phyloP scores from a whole-genome alignment of 1,140 invertebrate species.

The Pinna nobilis region DNA sequence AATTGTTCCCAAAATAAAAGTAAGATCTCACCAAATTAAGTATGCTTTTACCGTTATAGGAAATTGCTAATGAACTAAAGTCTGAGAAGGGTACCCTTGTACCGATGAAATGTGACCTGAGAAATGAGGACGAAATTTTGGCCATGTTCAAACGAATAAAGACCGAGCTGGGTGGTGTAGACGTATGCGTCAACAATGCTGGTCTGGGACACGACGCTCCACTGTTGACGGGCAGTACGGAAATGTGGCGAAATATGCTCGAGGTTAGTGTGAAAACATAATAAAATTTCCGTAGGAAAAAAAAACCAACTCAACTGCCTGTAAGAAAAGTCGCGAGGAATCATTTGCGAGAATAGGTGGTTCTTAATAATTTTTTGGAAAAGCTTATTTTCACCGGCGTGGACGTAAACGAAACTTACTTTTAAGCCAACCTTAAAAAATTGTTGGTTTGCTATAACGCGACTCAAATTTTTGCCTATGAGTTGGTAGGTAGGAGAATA shows the following conservation, averaged over 20 bases:
- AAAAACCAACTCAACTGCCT: too few species aligned
- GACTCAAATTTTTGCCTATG: too few species aligned
- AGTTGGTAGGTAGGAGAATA: too few species aligned
- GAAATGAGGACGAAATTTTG: constrained; percentile 80
- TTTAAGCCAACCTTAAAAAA: too few species aligned
- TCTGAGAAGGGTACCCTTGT: constrained; percentile 45
- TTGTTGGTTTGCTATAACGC: too few species aligned
- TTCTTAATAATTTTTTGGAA: too few species aligned
- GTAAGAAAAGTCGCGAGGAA: too few species aligned
- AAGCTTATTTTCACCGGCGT: too few species aligned
- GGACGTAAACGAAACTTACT: too few species aligned
- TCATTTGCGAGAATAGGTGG: too few species aligned
- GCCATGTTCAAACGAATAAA: constrained; percentile 79
- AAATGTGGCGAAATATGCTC: constrained; percentile 77
- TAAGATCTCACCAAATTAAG: not conserved
- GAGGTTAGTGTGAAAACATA: constrained; percentile 74
- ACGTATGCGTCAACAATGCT: constrained; percentile 86
- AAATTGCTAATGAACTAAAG: constrained; percentile 44
- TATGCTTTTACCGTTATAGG: constrained; percentile 31
- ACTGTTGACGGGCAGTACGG: constrained; percentile 69
- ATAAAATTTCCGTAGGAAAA: not conserved
- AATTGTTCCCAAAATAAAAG: not conserved
- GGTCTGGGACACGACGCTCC: constrained; percentile 76
- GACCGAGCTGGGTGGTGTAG: constrained; percentile 79
- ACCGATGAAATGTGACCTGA: constrained; percentile 80